These are phyloP conservation scores for Tetrax tetrax DNA, from an alignment of 2,113 vertebrate genomes.

Conservation along the genomic window DNA sequence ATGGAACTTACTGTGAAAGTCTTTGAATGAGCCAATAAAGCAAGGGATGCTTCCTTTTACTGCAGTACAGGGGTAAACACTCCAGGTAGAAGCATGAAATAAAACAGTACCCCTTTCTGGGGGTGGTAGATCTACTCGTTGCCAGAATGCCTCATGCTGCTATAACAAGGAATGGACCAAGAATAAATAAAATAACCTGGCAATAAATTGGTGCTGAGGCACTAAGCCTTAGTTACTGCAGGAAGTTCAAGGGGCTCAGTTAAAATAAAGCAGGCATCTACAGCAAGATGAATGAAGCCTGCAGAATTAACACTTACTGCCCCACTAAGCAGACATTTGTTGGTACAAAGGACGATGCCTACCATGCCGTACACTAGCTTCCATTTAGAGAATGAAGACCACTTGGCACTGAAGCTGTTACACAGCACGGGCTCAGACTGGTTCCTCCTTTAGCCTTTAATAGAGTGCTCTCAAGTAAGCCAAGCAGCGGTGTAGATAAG, in stretches of 20 bases:
- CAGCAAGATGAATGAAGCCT: not conserved
- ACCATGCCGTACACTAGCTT: not conserved
- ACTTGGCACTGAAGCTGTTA: not conserved
- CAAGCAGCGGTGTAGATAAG: rapidly evolving
- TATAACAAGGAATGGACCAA: not conserved
- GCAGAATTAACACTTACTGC: not conserved
- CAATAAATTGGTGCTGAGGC: not conserved
- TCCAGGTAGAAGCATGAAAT: not conserved
- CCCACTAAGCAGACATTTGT: not conserved
- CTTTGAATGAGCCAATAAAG: not conserved
- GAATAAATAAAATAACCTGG: not conserved
- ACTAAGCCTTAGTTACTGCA: not conserved
- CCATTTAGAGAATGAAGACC: not conserved
- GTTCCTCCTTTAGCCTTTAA: not conserved
- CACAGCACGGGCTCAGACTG: not conserved
- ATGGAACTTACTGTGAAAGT: not conserved
- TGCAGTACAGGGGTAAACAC: not conserved
- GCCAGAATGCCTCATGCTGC: not conserved
- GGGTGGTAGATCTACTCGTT: not conserved
- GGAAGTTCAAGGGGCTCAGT: not conserved
- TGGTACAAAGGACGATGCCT: not conserved
- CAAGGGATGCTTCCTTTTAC: not conserved
- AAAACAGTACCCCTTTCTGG: not conserved
- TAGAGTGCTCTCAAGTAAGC: not conserved
- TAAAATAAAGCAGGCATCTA: not conserved